Base-by-base conservation (phyloP, 2,113 vertebrate genomes). In the Catharus fuscescens region DNA sequence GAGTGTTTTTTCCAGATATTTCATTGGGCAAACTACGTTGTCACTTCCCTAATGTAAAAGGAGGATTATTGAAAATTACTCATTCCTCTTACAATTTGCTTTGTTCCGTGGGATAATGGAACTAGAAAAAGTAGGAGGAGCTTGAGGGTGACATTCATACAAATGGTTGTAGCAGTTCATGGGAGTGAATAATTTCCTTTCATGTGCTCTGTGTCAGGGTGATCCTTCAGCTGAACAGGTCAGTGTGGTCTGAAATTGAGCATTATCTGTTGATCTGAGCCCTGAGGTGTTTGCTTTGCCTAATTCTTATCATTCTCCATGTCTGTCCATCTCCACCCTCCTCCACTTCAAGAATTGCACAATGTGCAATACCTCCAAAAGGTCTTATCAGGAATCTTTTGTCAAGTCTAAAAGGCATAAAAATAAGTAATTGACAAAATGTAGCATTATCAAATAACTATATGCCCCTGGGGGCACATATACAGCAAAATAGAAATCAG, bases 271-370 rank as follows among this genome's bases (percentile, higher is more conserved):
- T 91, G 44, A 91, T 94, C 80, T 87, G 76, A 82, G 47, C 70
- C 54, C 82, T 87, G 54, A 93, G 94, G 32, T 89, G 53, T 95
- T 97, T 95, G 80, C 81, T 90, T 77, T 92, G 59, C 91, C 86
- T 83, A 86, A 74, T 83, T 92, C 77, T 93, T 97, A 88, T 84
- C 95, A 44, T 86, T 72, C 14, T 45, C 36, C 32, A 10, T 76
- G 79, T 54, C 38, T 54, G 62, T 32, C 26, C 47, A 69, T 61
- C 24, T 38, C 21, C 1, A 14, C 52, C 28, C 14, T 8, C n/a
- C 29, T 45, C 26, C 13, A 7, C 47, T 47, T 60, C 20, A 79
- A 80, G 44, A 71, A 38, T 94, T 84, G 76, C 95, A 81, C 94
- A 96, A 94, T 42, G 8, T n/a, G 57, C 42, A 79, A 54, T 93